Base-by-base conservation (phyloP, 2,888 invertebrate genomes). In the Barypeithes pellucidus region DNA sequence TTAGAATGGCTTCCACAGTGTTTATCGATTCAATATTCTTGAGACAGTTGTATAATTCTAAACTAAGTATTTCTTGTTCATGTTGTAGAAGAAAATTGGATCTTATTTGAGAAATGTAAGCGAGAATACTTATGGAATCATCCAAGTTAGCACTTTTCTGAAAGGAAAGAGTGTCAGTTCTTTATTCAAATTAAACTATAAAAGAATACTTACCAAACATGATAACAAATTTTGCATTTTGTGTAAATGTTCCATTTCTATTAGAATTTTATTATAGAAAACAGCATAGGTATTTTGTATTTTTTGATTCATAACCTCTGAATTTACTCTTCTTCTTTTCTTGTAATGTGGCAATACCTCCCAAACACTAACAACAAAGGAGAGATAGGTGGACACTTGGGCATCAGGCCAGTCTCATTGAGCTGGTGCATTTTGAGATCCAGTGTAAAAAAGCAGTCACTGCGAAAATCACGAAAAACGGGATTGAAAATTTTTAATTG, bases 41-140 rank as follows among this genome's bases (percentile, higher is more conserved):
- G 18, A 70, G 29, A 20, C 43, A 63, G 11, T 33, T 54, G 29
- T 63, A 63, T 33, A 41, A 29, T 36, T 36, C 18, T 20, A 47
- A 2, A 39, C 41, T 45, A 45, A 63, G 7, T 5, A 50, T 11
- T 16, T 69, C 54, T 16, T 54, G 16, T 33, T 69, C 69, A 41
- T 62, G 9, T 16, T 50, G 36, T 5, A 11, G 14, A 16, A 69
- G 50, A 24, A 62, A 24, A 39, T 45, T 24, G 0, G 43, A 29
- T 20, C 24, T 50, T 3, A 61, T 14, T 39, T 52, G 50, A 9
- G 39, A 29, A 39, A 62, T 62, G 14, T 50, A 52, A 8, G 18
- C n/a, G 0, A 69, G 1, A 43, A 5, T 14, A 33, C 62, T 69
- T 43, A 62, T 62, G 14, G 7, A 33, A 47, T 67, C 18, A 20